Conservation (phyloP, 2,797 vertebrate genomes). For the Artibeus lituratus region DNA sequence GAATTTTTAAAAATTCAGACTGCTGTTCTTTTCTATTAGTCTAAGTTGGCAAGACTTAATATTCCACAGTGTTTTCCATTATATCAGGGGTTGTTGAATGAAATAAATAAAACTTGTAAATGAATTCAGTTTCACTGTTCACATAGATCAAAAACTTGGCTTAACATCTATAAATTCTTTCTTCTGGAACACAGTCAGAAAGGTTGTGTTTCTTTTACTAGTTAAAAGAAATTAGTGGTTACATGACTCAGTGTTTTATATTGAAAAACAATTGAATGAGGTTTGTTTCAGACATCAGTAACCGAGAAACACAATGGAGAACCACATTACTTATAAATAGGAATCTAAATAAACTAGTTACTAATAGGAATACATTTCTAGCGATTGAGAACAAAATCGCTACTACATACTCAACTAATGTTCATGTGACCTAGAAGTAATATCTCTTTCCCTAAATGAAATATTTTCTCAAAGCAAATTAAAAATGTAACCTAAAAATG, state of each 20-base stretch:
- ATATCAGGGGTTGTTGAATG: background rate
- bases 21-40: background rate
- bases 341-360: background rate
- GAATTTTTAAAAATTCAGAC: background rate
- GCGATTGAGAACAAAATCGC: background rate
- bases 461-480: background rate
- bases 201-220: background rate
- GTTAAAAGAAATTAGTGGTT: background rate
- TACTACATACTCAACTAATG: background rate
- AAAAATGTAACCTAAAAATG: background rate
- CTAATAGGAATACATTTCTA: background rate
- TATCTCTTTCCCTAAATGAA: background rate
- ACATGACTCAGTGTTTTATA: background rate
- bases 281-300: conserved; percentile 6
- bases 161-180: background rate
- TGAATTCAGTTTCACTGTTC: conserved; percentile 35
- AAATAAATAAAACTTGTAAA: background rate
- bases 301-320: background rate
- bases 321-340: background rate
- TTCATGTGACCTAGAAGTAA: background rate
- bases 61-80: background rate
- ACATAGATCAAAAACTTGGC: background rate
- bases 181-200: background rate
- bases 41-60: background rate
- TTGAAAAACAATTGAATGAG: background rate